Evolutionary conservation across 1,140 invertebrate genomes (phyloP).

Genomic region (Rhynchophorus ferrugineus): DNA sequence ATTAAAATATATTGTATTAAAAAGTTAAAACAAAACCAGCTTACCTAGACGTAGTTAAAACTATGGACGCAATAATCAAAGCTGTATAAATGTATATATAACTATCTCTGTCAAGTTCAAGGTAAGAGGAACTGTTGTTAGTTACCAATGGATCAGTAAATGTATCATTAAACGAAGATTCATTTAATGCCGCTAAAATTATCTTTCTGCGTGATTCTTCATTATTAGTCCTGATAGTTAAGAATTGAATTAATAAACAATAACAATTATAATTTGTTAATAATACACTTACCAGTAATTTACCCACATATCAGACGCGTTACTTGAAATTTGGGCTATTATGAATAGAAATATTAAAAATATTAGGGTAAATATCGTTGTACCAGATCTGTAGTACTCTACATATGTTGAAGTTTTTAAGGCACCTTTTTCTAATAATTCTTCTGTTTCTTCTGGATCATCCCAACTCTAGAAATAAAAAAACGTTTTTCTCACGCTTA

Average conservation of each 20-base stretch:
- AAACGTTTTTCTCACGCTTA: not conserved
- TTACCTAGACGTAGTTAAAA: conserved; percentile 45
- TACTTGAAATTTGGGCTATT: conserved; percentile 45
- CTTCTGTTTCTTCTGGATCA: conserved; percentile 47
- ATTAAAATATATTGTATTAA: not conserved
- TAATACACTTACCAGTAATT: conserved; percentile 54
- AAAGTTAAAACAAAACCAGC: not conserved
- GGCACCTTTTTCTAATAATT: conserved; percentile 52
- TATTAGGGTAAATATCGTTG: conserved; percentile 40
- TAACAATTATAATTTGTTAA: too few relatives aligned
- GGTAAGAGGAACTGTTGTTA: too few relatives aligned
- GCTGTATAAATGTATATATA: conserved; percentile 36
- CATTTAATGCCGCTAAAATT: too few relatives aligned
- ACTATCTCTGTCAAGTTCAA: conserved; percentile 1
- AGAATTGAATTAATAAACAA: too few relatives aligned
- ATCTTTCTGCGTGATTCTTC: too few relatives aligned
- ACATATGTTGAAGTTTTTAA: conserved; percentile 45
- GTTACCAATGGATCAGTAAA: too few relatives aligned
- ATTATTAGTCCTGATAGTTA: too few relatives aligned
- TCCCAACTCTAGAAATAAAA: conserved; percentile 32
- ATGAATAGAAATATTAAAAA: conserved; percentile 41
- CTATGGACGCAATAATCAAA: conserved; percentile 34
- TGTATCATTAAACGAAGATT: too few relatives aligned
- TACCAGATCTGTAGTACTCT: conserved; percentile 50
- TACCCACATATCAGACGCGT: conserved; percentile 63